Conservation (phyloP, 2,113 vertebrate species). For the Steatornis caripensis region DNA sequence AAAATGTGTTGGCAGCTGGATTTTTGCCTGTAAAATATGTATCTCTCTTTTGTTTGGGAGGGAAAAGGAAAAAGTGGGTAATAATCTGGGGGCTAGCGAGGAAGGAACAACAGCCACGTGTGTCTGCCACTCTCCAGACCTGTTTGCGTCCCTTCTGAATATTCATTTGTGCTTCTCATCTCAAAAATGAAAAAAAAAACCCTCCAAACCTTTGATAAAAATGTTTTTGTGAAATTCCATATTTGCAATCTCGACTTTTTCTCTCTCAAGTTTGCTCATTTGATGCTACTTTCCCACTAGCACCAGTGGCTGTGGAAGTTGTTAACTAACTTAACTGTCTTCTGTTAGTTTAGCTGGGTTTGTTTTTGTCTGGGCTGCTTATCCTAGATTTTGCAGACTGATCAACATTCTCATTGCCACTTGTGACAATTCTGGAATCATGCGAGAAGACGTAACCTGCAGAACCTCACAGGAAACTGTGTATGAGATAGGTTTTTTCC, state of each 20-base stretch:
- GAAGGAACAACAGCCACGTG: background rate
- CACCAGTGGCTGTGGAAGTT: background rate
- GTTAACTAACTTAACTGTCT: background rate
- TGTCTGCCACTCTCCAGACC: background rate
- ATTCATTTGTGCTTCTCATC: background rate
- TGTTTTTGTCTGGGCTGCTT: background rate
- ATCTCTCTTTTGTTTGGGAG: background rate
- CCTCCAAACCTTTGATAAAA: background rate
- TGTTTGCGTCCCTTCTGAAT: background rate
- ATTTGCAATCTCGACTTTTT: background rate
- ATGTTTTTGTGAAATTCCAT: background rate
- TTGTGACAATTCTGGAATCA: background rate
- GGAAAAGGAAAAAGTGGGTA: background rate
- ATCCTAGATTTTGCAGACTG: background rate
- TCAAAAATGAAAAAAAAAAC: background rate
- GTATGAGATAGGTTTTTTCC: background rate
- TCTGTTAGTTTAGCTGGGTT: background rate
- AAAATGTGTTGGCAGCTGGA: background rate
- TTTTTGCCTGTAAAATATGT: background rate
- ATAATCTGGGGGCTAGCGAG: background rate
- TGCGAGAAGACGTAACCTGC: background rate
- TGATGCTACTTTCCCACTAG: background rate
- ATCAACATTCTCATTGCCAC: background rate
- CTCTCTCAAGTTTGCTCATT: background rate
- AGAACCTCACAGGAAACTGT: background rate